These are phyloP conservation scores for Dendrophyllia cribrosa DNA, from an alignment of 64 coral and sea anemone genomes.

Conservation along the genomic window DNA sequence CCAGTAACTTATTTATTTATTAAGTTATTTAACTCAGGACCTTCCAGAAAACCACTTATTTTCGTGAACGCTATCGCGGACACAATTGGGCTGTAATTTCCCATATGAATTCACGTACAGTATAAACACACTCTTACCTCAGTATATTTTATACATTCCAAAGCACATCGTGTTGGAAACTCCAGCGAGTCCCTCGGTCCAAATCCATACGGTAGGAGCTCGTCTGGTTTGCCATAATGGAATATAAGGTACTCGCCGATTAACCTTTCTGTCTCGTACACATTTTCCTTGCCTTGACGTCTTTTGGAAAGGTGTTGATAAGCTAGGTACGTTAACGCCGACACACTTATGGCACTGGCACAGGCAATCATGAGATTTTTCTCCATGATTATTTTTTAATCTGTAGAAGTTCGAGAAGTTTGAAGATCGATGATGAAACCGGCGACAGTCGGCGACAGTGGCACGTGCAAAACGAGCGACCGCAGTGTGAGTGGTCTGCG, in stretches of 20 bases:
- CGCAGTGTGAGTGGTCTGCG: no score
- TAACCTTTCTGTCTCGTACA: constrained; percentile 50
- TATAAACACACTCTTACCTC: neutral
- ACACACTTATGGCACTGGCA: constrained; percentile 29
- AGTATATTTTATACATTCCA: constrained; percentile 43
- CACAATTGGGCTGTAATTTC: no score
- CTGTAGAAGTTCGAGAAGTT: neutral
- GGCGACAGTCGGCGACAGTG: neutral
- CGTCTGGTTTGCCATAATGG: constrained; percentile 61
- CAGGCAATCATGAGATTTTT: constrained; percentile 16
- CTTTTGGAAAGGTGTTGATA: constrained; percentile 31
- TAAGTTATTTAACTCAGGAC: no score
- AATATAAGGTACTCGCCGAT: constrained; percentile 46
- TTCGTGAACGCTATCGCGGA: no score
- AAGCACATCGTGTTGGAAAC: constrained; percentile 54
- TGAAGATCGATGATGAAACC: neutral
- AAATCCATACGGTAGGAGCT: constrained; percentile 53
- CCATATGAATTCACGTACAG: no score
- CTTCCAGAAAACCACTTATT: no score
- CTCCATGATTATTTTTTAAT: neutral
- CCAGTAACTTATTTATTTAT: no score
- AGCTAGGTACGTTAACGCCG: constrained; percentile 23
- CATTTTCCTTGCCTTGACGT: neutral
- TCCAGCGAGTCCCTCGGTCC: constrained; percentile 43
- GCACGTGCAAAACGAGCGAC: no score